Evolutionary conservation across 2,797 vertebrate genomes (phyloP).

Genomic region (Kryptopterus vitreolus): DNA sequence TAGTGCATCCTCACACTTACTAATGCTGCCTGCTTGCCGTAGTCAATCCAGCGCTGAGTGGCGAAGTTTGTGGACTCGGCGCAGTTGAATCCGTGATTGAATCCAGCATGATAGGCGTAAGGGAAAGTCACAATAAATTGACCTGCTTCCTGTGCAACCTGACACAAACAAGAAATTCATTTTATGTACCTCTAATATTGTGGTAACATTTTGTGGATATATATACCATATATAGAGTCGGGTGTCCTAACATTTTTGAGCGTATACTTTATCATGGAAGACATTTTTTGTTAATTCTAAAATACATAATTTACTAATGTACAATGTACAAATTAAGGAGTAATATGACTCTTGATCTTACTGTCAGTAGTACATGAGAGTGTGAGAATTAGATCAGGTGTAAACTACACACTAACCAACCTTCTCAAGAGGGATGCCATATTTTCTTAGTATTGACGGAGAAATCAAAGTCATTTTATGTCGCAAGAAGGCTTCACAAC

Average conservation of each 20-base stretch:
- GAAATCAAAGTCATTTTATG: constrained; percentile 99
- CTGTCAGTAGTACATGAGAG: background rate
- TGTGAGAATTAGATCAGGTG: background rate
- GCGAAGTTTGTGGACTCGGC: constrained; percentile 98
- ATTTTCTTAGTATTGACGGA: constrained; percentile 94
- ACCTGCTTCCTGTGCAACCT: constrained; percentile 95
- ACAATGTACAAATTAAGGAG: too few species aligned
- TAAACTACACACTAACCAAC: constrained; percentile 61
- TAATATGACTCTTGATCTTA: background rate
- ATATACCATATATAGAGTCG: too few species aligned
- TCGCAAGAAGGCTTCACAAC: constrained; percentile 95
- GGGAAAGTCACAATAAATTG: constrained; percentile 97
- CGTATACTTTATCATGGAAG: too few species aligned
- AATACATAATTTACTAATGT: too few species aligned
- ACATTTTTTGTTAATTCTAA: too few species aligned
- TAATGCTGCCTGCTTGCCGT: constrained; percentile 92
- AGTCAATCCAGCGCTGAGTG: constrained; percentile 94
- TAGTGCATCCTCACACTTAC: constrained; percentile 63
- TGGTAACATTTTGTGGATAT: too few species aligned
- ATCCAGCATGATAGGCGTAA: constrained; percentile 94
- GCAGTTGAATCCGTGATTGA: constrained; percentile 98
- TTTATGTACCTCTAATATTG: too few species aligned
- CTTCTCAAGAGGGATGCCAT: constrained; percentile 94
- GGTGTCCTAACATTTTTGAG: too few species aligned
- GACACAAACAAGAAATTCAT: constrained; percentile 6